Base-by-base conservation (phyloP, 2,888 invertebrate genomes). In the Ennomos quercinarius region DNA sequence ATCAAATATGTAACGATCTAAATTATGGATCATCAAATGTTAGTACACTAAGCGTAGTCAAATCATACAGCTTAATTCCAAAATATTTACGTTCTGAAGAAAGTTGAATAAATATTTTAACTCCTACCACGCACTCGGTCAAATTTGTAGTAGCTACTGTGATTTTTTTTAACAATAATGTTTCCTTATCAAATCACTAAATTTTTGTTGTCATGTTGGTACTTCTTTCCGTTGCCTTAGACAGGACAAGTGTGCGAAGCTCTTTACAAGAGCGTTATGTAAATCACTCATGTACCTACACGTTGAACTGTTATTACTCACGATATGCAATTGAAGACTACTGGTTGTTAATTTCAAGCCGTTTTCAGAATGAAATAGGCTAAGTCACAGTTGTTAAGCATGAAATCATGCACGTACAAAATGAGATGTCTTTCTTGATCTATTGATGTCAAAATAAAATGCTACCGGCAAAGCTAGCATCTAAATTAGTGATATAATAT, bases 201-300 rank as follows among this genome's bases (percentile, higher is more conserved):
- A n/a, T n/a, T n/a, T n/a, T n/a, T n/a, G n/a, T n/a, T 42, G 17
- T 17, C 41, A 42, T 17, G 11, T 42, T 13, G 13, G 11, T 12
- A 17, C 41, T 13, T 42, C 8, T 10, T 42, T 4, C 41, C 8
- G 12, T 12, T n/a, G 41, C 10, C 5, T 41, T 41, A 10, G 12
- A 12, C 13, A 34, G 10, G 12, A 13, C 50, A 36, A 53, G 50
- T 55, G 50, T 55, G 17, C n/a, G 46, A 9, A 34, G 3, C 38
- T 45, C 60, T 54, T 44, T 55, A 57, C 36, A 45, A 45, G 13
- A 42, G 35, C 46, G 50, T 60, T 60, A 60, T 60, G 55, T 51
- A 60, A 60, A 60, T 60, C 35, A 38, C 17, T 46, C 45, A 35
- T 60, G 55, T 51, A 40, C n/a, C n/a, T n/a, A n/a, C 43, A 39